Percentiles rank a stretch among this genome's conserved stretches.
Evolutionary conservation across 2,113 vertebrate species (phyloP).

Genomic region (Zosterops borbonicus): DNA sequence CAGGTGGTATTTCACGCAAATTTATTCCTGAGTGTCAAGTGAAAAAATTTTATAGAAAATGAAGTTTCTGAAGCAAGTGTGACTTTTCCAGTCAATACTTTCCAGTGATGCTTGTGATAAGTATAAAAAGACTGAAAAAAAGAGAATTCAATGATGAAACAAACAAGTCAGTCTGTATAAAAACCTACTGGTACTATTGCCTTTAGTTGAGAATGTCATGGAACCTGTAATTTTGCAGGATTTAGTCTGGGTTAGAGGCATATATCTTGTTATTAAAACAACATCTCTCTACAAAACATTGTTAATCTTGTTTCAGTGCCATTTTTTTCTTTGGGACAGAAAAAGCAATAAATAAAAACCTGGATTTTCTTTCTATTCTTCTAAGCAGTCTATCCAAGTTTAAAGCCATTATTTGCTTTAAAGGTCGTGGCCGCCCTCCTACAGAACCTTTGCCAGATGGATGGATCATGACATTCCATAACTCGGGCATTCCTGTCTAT

Average conservation of each 20-base stretch:
- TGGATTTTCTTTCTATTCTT: not conserved
- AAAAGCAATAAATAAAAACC: not conserved
- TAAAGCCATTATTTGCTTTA: conserved; percentile 17
- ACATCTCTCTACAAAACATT: not conserved
- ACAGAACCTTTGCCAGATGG: conserved; percentile 97
- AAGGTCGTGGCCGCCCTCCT: conserved; percentile 96
- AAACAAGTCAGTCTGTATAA: not conserved
- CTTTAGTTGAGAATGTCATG: not conserved
- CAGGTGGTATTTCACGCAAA: not conserved
- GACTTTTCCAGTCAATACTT: not conserved
- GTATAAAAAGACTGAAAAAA: not conserved
- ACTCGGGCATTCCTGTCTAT: conserved; percentile 98
- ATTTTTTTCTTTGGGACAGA: not conserved
- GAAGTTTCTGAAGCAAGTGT: not conserved
- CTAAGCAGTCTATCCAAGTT: not conserved
- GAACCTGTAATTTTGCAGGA: not conserved
- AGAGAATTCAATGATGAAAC: not conserved
- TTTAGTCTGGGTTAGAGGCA: not conserved
- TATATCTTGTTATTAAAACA: not conserved
- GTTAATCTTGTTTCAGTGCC: not conserved
- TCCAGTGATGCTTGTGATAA: not conserved
- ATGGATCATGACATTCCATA: conserved; percentile 99
- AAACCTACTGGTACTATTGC: not conserved
- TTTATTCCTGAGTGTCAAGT: not conserved
- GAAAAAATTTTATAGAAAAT: not conserved